Evolutionary conservation across 2,113 vertebrate species (phyloP), one percentile per base, ranked within the genome.

Genomic region (Thinocorus orbignyianus): DNA sequence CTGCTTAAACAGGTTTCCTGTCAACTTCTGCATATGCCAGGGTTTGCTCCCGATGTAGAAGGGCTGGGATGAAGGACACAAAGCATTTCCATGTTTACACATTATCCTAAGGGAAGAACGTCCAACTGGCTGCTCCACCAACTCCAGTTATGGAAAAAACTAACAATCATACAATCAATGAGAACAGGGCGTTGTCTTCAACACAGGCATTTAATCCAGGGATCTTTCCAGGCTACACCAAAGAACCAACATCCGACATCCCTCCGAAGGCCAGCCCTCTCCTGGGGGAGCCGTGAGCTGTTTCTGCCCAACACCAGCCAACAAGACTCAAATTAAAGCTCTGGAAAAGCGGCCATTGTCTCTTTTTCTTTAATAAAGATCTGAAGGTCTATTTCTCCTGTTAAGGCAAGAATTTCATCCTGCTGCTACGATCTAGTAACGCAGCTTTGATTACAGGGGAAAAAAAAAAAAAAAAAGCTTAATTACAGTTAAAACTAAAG

Each of bases 311-410:
- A 1, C 3, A n/a, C 2, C 60, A 48, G 35, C 57, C 54, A 19
- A 9, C 2, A 0, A 23, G 10, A 48, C 12, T 9, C 19, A 25
- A 39, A 69, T 37, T 4, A 70, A 70, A 77, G 7, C 0, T 48
- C 62, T 6, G 74, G 30, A 44, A 23, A 22, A 82, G 44, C 0
- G 5, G 14, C 80, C 65, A 23, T 18, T 54, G 24, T 92, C 78
- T 5, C 52, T 24, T 94, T 81, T 95, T 88, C 92, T 97, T 97
- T 97, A 97, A 91, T 97, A 93, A 90, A 92, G 94, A 54, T 44
- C 73, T 17, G 79, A 91, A 93, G 25, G 52, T 28, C 35, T 49
- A 46, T 60, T 82, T 69, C 35, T 61, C 81, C 82, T 52, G 60
- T 96, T 95, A 94, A 95, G 95, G 83, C 92, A 93, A 94, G 66